phyloP scores from a whole-genome alignment of 2,113 vertebrate species.

The Crocuta crocuta region DNA sequence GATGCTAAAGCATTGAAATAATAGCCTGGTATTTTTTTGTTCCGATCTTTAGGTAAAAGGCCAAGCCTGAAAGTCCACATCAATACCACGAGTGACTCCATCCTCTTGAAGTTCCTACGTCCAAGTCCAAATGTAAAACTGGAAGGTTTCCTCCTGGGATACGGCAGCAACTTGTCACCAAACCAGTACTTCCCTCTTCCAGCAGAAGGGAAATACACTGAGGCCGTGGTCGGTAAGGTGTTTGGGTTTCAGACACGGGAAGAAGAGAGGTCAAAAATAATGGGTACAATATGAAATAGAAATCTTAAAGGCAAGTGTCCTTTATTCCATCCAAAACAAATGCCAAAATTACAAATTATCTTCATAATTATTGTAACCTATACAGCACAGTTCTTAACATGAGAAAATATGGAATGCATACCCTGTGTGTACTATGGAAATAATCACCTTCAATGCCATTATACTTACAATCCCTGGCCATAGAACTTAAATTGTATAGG shows the following conservation, averaged over 20 bases:
- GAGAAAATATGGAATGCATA: background rate
- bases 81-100: slow-evolving; percentile 94
- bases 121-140: slow-evolving; percentile 91
- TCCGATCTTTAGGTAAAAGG: slow-evolving; percentile 88
- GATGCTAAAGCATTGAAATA: background rate
- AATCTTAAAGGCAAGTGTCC: background rate
- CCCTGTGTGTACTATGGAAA: background rate
- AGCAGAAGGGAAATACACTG: slow-evolving; percentile 90
- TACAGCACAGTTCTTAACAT: background rate
- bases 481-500: background rate
- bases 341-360: background rate
- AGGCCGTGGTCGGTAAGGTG: slow-evolving; percentile 94
- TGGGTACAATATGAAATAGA: background rate
- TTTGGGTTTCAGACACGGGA: background rate
- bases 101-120: slow-evolving; percentile 94
- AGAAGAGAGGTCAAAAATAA: background rate
- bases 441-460: background rate
- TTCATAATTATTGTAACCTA: background rate
- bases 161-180: slow-evolving; percentile 94
- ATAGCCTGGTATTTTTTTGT: background rate
- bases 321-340: background rate
- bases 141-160: slow-evolving; percentile 96
- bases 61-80: slow-evolving; percentile 96
- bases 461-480: background rate
- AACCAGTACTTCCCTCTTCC: slow-evolving; percentile 96